Conservation (phyloP, 1,140 invertebrate genomes). For the Drosophila orena region DNA sequence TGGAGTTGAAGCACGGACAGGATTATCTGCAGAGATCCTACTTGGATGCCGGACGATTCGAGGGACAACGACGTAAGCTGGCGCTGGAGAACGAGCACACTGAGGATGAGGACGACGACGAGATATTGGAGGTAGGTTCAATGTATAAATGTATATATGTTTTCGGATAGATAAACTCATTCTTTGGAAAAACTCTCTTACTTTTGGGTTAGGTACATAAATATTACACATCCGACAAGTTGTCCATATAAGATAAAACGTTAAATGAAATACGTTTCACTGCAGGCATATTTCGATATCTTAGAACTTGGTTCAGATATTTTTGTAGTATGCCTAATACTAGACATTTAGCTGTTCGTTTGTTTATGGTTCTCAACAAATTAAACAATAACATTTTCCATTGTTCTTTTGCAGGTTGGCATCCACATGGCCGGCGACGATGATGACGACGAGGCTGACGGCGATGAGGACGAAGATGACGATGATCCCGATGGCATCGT, state of each 20-base stretch:
- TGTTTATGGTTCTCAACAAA: neutral
- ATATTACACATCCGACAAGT: neutral
- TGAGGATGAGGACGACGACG: slow-evolving; percentile 50
- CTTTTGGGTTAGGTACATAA: neutral
- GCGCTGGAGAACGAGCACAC: slow-evolving; percentile 18
- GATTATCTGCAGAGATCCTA: slow-evolving; percentile 80
- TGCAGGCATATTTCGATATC: too few relatives aligned
- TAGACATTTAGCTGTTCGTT: too few relatives aligned
- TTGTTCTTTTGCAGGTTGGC: slow-evolving; percentile 85
- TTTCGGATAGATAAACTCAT: too few relatives aligned
- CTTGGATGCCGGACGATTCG: slow-evolving; percentile 75
- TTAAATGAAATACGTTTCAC: too few relatives aligned
- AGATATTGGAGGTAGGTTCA: slow-evolving; percentile 42
- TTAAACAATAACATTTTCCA: neutral
- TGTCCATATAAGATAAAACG: neutral
- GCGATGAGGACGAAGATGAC: slow-evolving; percentile 80
- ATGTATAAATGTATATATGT: too few relatives aligned
- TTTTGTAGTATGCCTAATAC: too few relatives aligned
- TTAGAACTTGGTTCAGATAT: too few relatives aligned
- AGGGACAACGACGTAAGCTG: slow-evolving; percentile 45
- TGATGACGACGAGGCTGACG: slow-evolving; percentile 58
- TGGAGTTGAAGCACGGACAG: slow-evolving; percentile 85
- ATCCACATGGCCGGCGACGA: slow-evolving; percentile 80
- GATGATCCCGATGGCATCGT: slow-evolving; percentile 85
- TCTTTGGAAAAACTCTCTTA: too few relatives aligned